Base-by-base conservation (phyloP, 2,797 vertebrate genomes). In the Eidolon dupreanum region DNA sequence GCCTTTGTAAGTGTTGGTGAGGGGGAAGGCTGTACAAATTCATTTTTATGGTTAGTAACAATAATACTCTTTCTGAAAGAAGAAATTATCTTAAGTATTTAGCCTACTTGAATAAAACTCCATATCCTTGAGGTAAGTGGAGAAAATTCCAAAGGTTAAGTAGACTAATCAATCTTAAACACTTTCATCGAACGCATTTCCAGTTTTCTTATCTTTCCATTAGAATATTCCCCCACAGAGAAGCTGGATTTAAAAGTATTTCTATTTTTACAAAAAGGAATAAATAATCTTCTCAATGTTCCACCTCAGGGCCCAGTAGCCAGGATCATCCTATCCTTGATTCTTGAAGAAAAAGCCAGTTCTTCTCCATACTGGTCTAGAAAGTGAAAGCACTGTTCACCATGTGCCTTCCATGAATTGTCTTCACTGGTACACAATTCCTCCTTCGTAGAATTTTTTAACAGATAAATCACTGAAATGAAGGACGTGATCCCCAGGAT, bases 261-360 rank as follows among this genome's bases (percentile, higher is more conserved):
- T 88, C 84, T 93, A 61, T 43, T 92, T 93, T 96, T 86, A 82
- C 13, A 55, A 86, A 61, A 85, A 93, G 20, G 9, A 95, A 90
- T 73, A 71, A 83, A 57, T 49, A 9, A 24, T 77, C 28, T 70
- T 83, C 73, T 87, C 33, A 31, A 0, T 86, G 31, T 71, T 93
- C 51, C 5, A 24, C 13, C 73, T 83, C 33, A 90, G 63, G 59
- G 24, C 10, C n/a, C 61, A 57, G 65, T 1, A 83, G 8, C n/a
- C 49, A 82, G 46, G 97, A 83, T 90, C 61, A 95, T 94, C 86
- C 90, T 96, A 93, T 78, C 70, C 38, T 93, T 96, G 36, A 81
- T 73, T 91, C 82, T 41, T 12, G 3, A 57, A 31, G 73, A 66
- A 87, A 43, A 28, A 61, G 5, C 24, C n/a, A 8, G 46, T 5